Base-by-base conservation (phyloP, 2,797 vertebrate genomes). In the Limnodromus scolopaceus region DNA sequence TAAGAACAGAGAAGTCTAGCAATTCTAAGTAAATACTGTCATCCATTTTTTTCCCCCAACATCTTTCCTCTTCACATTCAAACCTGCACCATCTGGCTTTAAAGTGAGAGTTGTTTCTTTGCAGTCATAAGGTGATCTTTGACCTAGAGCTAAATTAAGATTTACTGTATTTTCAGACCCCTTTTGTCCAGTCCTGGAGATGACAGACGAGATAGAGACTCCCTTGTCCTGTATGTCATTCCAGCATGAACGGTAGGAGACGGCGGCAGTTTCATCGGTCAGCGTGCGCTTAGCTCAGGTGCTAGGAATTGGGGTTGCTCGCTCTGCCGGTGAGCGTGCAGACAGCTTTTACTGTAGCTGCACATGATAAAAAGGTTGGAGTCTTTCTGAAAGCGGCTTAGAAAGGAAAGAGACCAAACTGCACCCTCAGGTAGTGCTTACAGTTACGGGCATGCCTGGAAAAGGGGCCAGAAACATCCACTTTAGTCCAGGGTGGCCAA, bases 111-210 rank as follows among this genome's bases (percentile, higher is more conserved):
- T 91, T 81, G 45, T 93, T 78, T 51, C 58, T 64, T 84, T 57
- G 63, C 70, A 94, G 84, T 61, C 61, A 13, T 41, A 15, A 61
- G 28, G 28, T 48, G 24, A 78, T 77, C 55, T 75, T 88, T 51
- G 53, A 88, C 89, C 91, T 91, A 61, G 83, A 95, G 74, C 91
- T 97, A 89, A 95, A 95, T 91, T 85, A 96, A 96, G 86, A 96
- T 92, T 92, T 91, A 91, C 61, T 76, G 16, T 75, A 71, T 95
- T 95, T 94, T 78, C 77, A 92, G 85, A 49, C 30, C 79, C 76
- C 74, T 96, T 95, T 91, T 75, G 60, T 27, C 72, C 74, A 95
- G 93, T 20, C 5, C 66, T 66, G 60, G 76, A 89, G 93, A 91
- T 92, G 89, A 45, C 48, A 74, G 84, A 94, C 32, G 74, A 78